Percentiles rank a stretch among this genome's conserved stretches.
Evolutionary conservation across 2,797 vertebrate genomes (phyloP).

Genomic region (Dermochelys coriacea): DNA sequence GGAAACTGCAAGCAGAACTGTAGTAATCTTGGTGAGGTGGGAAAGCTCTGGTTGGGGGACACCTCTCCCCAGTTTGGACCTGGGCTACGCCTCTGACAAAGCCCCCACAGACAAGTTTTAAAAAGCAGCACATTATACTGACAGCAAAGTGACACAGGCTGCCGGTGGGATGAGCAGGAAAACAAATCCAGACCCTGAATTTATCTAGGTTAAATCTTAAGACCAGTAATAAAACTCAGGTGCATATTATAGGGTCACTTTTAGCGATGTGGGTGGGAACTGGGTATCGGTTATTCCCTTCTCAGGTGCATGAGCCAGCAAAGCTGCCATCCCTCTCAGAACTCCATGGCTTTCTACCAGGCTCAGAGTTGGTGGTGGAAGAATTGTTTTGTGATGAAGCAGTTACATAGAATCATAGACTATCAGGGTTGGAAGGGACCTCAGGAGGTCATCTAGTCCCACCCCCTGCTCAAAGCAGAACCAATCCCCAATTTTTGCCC

Average conservation of each 20-base stretch:
- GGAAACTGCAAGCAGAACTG: rapidly evolving
- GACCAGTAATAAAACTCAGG: rapidly evolving
- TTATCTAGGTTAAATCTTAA: neutral
- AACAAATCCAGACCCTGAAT: rapidly evolving
- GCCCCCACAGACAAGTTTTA: rapidly evolving
- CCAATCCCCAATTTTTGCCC: too few relatives aligned
- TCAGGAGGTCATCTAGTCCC: too few relatives aligned
- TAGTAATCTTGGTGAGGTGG: rapidly evolving
- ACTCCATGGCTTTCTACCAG: too few relatives aligned
- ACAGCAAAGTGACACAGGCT: rapidly evolving
- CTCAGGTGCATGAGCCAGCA: neutral
- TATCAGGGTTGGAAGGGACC: too few relatives aligned
- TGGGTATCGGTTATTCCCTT: neutral
- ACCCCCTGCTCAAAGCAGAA: too few relatives aligned
- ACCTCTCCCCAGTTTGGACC: rapidly evolving
- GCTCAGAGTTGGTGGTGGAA: too few relatives aligned
- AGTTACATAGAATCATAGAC: neutral
- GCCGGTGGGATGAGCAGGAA: rapidly evolving
- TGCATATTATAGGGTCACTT: rapidly evolving
- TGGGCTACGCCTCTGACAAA: rapidly evolving
- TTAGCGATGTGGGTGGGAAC: neutral
- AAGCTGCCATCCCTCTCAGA: neutral
- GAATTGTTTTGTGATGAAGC: neutral
- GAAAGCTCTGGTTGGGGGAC: neutral
- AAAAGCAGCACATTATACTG: rapidly evolving